These are phyloP conservation scores for Euwallacea fornicatus DNA, from an alignment of 1,140 invertebrate genomes.

Conservation along the genomic window DNA sequence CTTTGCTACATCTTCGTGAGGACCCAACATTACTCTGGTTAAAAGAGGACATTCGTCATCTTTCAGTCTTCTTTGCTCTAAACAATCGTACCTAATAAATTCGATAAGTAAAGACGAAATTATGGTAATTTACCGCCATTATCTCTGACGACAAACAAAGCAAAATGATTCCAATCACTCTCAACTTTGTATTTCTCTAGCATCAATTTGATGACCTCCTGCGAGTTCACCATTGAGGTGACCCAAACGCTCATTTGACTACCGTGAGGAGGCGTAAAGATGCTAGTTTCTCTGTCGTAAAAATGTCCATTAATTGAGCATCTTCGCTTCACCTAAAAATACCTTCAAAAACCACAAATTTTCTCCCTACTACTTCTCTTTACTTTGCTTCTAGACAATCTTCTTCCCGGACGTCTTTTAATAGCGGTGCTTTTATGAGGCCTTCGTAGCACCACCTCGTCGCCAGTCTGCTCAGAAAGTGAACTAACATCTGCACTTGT, in stretches of 20 bases:
- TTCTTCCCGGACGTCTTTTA: slow-evolving; percentile 67
- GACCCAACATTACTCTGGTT: slow-evolving; percentile 75
- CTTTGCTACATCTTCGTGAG: slow-evolving; percentile 79
- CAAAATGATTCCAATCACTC: slow-evolving; percentile 76
- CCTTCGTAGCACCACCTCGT: slow-evolving; percentile 50
- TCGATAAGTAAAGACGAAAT: not conserved
- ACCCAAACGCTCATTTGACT: slow-evolving; percentile 86
- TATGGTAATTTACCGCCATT: slow-evolving; percentile 67
- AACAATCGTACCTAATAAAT: slow-evolving; percentile 39
- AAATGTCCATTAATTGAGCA: slow-evolving; percentile 89
- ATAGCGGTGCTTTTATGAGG: slow-evolving; percentile 64
- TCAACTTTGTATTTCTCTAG: slow-evolving; percentile 88
- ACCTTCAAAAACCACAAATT: not conserved
- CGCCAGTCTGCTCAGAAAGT: slow-evolving; percentile 47
- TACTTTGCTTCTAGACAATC: slow-evolving; percentile 65
- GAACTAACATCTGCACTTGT: slow-evolving; percentile 48
- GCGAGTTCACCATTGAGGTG: slow-evolving; percentile 75
- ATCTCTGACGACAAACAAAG: slow-evolving; percentile 78
- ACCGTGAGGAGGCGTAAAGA: slow-evolving; percentile 82
- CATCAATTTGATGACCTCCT: slow-evolving; percentile 82
- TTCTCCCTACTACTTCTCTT: too few species aligned
- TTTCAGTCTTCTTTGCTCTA: slow-evolving; percentile 73
- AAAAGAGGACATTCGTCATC: slow-evolving; percentile 81
- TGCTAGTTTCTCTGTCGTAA: slow-evolving; percentile 85
- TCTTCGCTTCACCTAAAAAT: slow-evolving; percentile 62